A percentile compares a stretch with the other conserved stretches of the same genome.
phyloP scores from a whole-genome alignment of 2,113 vertebrate genomes.

The Eretmodus cyanostictus region DNA sequence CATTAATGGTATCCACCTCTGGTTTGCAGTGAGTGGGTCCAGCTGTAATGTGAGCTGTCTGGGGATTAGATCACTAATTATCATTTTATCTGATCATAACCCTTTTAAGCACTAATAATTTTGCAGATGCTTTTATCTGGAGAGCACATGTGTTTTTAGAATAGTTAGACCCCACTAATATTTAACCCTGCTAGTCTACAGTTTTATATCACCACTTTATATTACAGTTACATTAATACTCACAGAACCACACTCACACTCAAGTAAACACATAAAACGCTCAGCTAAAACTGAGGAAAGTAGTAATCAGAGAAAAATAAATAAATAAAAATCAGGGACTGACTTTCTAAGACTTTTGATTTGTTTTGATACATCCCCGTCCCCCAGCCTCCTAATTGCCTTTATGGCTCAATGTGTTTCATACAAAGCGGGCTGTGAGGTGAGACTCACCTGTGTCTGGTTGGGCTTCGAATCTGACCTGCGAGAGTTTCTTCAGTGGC shows the following conservation, averaged over 20 bases:
- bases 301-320: neutral
- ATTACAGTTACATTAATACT: neutral
- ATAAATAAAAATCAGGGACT: neutral
- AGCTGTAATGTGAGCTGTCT: conserved; percentile 2
- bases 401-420: neutral
- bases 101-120: conserved; percentile 12
- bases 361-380: neutral
- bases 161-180: neutral
- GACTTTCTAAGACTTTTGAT: neutral
- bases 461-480: conserved; percentile 70
- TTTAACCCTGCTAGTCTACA: neutral
- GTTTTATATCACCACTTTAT: neutral
- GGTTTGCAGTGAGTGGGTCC: conserved; percentile 3
- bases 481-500: conserved; percentile 59
- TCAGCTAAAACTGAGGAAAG: neutral
- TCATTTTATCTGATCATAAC: conserved; percentile 9
- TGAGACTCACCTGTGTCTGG: conserved; percentile 28
- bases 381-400: neutral
- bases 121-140: neutral
- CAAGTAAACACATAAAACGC: neutral
- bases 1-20: conserved; percentile 10
- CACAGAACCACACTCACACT: neutral
- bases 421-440: neutral
- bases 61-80: neutral
- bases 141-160: neutral